Conservation (phyloP, 2,888 invertebrate species). For the Calameuta idolon region DNA sequence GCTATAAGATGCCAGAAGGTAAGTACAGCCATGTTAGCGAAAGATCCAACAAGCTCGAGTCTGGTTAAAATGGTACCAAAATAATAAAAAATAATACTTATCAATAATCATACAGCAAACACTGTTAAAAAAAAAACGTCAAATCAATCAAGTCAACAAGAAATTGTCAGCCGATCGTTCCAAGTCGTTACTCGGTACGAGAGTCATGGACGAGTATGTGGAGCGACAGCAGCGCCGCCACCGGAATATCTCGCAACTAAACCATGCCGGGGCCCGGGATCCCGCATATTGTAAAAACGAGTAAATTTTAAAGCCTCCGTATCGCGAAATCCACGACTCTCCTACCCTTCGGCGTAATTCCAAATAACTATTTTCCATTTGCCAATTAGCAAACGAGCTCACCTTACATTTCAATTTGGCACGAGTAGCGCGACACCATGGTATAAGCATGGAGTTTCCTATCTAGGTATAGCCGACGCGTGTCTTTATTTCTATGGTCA, state of each 20-base stretch:
- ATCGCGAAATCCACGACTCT: too few relatives aligned
- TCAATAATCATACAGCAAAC: too few relatives aligned
- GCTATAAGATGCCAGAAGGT: background rate
- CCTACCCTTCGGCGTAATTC: too few relatives aligned
- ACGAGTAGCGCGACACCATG: background rate
- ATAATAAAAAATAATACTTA: too few relatives aligned
- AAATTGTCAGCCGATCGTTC: too few relatives aligned
- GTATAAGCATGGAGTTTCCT: background rate
- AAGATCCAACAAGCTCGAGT: too few relatives aligned
- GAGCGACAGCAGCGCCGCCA: too few relatives aligned
- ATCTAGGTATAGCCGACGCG: background rate
- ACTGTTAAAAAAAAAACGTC: too few relatives aligned
- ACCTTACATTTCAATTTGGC: constrained; percentile 15
- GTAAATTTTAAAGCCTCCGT: background rate
- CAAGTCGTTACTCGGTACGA: background rate
- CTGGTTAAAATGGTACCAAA: too few relatives aligned
- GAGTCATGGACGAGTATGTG: too few relatives aligned
- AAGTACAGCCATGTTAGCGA: background rate
- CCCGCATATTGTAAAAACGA: background rate
- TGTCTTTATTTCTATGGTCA: background rate
- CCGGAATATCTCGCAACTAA: background rate
- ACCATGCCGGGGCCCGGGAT: background rate
- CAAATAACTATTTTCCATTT: constrained; percentile 20
- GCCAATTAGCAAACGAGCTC: constrained; percentile 17
- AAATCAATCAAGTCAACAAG: too few relatives aligned